phyloP scores from a whole-genome alignment of 2,113 vertebrate genomes.

The Austrofundulus limnaeus region DNA sequence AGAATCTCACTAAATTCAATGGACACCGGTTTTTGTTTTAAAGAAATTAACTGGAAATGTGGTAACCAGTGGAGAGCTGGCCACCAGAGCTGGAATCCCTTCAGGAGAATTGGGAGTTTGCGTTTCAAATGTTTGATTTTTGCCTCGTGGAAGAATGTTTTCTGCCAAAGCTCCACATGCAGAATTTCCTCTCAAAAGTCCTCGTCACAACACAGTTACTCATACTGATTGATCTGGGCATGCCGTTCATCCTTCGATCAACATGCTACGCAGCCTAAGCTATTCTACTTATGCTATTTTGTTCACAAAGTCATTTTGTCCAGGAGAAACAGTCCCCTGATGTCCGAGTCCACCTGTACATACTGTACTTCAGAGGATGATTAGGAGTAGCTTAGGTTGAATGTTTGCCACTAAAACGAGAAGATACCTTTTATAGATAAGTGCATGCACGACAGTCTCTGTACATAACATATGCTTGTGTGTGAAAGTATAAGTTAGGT shows the following conservation, averaged over 20 bases:
- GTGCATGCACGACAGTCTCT: conserved; percentile 68
- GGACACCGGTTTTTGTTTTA: conserved; percentile 21
- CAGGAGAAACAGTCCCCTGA: conserved; percentile 2
- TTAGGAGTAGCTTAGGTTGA: conserved; percentile 42
- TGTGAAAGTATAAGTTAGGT: conserved; percentile 62
- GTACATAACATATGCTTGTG: conserved; percentile 59
- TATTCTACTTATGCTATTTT: conserved; percentile 17
- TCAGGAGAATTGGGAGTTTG: conserved; percentile 3
- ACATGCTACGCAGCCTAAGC: conserved; percentile 37
- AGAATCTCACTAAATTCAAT: conserved; percentile 5
- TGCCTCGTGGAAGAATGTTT: conserved; percentile 2
- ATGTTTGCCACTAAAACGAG: conserved; percentile 25
- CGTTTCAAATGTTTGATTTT: conserved; percentile 9
- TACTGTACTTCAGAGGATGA: conserved; percentile 30
- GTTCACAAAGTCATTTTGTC: conserved; percentile 43
- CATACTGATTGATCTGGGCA: conserved; percentile 27
- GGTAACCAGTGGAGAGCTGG: conserved; percentile 33
- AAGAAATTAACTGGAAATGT: conserved; percentile 14
- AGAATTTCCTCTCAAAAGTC: conserved; percentile 20
- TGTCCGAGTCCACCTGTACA: conserved; percentile 38
- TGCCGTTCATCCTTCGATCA: conserved; percentile 51
- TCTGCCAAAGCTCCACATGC: conserved; percentile 14
- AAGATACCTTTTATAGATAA: conserved; percentile 38
- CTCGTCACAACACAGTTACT: conserved; percentile 19
- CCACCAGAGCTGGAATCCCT: conserved; percentile 11